These are phyloP conservation scores for Aspiorhynchus laticeps DNA, from an alignment of 2,113 vertebrate species.

Conservation along the genomic window DNA sequence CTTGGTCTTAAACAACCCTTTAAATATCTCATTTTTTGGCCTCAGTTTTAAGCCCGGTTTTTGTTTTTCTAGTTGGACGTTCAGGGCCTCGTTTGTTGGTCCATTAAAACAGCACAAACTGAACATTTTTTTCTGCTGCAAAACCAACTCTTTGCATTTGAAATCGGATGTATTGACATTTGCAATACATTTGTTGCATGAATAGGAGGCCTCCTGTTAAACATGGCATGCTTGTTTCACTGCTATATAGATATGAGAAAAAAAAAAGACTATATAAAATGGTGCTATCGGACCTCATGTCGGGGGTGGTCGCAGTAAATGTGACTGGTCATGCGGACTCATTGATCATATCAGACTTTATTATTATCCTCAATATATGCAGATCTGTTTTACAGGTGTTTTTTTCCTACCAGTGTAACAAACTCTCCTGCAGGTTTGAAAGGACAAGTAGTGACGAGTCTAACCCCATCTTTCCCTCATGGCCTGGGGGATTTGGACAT, in stretches of 20 bases:
- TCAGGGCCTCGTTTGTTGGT: constrained; percentile 63
- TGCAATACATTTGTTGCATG: constrained; percentile 78
- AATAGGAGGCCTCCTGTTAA: constrained; percentile 78
- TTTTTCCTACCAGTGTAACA: constrained; percentile 91
- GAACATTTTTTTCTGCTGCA: constrained; percentile 86
- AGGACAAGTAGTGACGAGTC: constrained; percentile 87
- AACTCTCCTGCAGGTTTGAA: constrained; percentile 96
- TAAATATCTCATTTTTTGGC: not conserved
- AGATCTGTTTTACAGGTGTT: constrained; percentile 98
- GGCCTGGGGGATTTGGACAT: constrained; percentile 85
- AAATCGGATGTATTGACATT: constrained; percentile 73
- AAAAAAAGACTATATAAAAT: constrained; percentile 78
- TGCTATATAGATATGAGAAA: constrained; percentile 79
- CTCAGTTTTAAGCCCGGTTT: not conserved
- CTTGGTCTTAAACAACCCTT: not conserved
- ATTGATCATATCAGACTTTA: constrained; percentile 95
- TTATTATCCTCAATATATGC: constrained; percentile 98
- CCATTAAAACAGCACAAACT: constrained; percentile 87
- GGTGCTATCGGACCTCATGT: constrained; percentile 97
- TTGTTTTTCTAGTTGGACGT: constrained; percentile 49
- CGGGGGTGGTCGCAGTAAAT: constrained; percentile 88
- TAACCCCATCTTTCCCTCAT: constrained; percentile 79
- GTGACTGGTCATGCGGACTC: constrained; percentile 99
- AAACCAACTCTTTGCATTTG: constrained; percentile 80
- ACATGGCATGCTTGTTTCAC: constrained; percentile 84